phyloP scores from a whole-genome alignment of 2,888 invertebrate genomes.

The Acrocyrtus sp. region DNA sequence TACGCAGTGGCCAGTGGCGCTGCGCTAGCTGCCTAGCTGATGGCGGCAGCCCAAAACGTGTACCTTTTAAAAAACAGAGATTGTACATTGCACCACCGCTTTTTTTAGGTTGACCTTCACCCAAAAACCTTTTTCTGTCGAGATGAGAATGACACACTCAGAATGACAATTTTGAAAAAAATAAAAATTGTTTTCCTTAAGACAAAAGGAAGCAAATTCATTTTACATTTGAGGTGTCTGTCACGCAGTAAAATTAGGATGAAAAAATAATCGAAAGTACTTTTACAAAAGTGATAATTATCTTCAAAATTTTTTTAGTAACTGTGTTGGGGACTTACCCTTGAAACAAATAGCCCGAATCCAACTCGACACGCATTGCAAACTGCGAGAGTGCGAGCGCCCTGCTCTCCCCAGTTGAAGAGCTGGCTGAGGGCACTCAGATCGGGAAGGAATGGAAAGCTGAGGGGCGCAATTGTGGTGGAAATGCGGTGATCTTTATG shows the following conservation, averaged over 20 bases:
- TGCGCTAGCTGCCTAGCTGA: no score
- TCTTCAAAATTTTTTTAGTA: neutral
- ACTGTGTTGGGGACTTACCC: slow-evolving; percentile 30
- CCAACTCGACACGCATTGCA: slow-evolving; percentile 62
- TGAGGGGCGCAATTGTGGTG: slow-evolving; percentile 32
- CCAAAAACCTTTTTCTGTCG: slow-evolving; percentile 27
- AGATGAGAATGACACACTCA: neutral
- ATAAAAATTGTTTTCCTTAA: neutral
- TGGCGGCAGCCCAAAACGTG: no score
- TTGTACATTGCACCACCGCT: no score
- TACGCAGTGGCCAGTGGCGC: no score
- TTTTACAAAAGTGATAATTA: neutral
- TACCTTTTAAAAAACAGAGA: no score
- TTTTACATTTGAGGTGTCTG: slow-evolving; percentile 2
- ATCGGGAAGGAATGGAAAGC: slow-evolving; percentile 56
- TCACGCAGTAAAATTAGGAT: neutral
- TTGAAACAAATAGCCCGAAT: slow-evolving; percentile 59
- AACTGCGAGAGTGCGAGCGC: slow-evolving; percentile 55
- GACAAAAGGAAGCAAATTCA: neutral
- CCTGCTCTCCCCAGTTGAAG: slow-evolving; percentile 58
- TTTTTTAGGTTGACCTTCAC: slow-evolving; percentile 46
- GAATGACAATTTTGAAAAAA: neutral
- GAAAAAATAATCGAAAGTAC: neutral
- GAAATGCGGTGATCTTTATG: slow-evolving; percentile 33
- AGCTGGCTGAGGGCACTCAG: slow-evolving; percentile 58